These are phyloP conservation scores for Ibycter americanus DNA, from an alignment of 2,797 vertebrate species.

Conservation along the genomic window DNA sequence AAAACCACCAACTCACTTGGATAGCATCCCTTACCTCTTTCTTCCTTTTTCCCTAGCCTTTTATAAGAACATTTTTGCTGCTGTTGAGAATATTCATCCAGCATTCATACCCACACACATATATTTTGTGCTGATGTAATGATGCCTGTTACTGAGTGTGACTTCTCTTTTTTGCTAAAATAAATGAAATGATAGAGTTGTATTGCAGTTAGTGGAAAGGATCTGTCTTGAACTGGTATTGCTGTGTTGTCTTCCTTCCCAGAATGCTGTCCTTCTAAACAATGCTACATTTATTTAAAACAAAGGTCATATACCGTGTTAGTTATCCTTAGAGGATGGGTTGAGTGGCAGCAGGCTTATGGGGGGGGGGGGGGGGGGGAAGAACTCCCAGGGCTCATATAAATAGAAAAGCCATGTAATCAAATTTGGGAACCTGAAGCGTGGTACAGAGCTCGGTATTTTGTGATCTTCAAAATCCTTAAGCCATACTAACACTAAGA, in stretches of 20 bases:
- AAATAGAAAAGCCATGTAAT: not conserved
- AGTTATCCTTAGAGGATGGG: not conserved
- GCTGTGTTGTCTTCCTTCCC: not conserved
- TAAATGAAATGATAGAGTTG: not conserved
- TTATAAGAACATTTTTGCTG: not conserved
- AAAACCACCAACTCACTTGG: not conserved
- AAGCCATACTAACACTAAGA: not conserved
- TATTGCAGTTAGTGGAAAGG: not conserved
- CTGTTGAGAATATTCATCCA: not conserved
- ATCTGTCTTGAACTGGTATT: not conserved
- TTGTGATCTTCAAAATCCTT: not conserved
- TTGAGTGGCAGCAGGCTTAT: not conserved
- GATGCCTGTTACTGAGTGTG: not conserved
- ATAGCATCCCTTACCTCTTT: not conserved
- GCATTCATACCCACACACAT: not conserved
- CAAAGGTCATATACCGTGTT: not conserved
- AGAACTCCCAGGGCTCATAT: not conserved
- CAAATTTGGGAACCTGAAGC: not conserved
- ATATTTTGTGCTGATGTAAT: not conserved
- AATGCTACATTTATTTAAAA: not conserved
- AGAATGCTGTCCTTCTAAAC: not conserved
- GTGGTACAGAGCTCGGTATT: not conserved
- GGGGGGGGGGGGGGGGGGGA: too few relatives aligned
- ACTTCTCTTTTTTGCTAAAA: not conserved
- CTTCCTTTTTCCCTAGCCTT: not conserved